Percentiles rank a stretch among this genome's conserved stretches.
phyloP scores from a whole-genome alignment of 2,797 vertebrate species.

The Falco columbarius region DNA sequence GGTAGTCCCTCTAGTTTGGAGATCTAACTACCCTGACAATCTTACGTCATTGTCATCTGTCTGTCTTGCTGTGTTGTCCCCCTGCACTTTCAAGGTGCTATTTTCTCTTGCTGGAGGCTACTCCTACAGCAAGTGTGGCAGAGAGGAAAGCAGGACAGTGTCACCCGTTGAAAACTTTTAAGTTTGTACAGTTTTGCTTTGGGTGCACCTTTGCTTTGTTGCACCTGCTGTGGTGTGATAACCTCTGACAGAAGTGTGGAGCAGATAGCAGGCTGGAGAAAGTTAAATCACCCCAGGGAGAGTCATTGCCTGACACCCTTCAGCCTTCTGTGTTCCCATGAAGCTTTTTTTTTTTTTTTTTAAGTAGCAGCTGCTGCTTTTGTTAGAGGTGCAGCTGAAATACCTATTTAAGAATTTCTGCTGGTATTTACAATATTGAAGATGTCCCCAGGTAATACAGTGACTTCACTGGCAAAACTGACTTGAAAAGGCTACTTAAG shows the following conservation, averaged over 20 bases:
- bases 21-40: too few relatives aligned
- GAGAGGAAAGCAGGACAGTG: fast-evolving
- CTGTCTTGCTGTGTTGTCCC: neutral
- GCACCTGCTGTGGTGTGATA: neutral
- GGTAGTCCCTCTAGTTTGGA: neutral
- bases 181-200: neutral
- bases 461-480: neutral
- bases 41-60: neutral
- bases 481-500: neutral
- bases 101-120: neutral
- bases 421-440: neutral
- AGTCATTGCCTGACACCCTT: neutral
- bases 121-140: neutral
- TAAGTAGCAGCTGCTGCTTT: neutral
- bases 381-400: neutral
- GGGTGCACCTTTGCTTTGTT: neutral
- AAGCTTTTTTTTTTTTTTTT: neutral
- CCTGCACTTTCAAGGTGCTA: neutral
- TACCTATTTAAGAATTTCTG: neutral
- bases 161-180: neutral
- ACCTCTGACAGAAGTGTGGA: neutral
- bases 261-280: neutral
- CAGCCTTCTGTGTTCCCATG: neutral
- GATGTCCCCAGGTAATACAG: neutral
- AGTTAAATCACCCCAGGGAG: neutral